A percentile compares a stretch with the other conserved stretches of the same genome.
These are phyloP conservation scores for Phyllotis vaccarum DNA, from an alignment of 2,797 vertebrate genomes.

Conservation along the genomic window DNA sequence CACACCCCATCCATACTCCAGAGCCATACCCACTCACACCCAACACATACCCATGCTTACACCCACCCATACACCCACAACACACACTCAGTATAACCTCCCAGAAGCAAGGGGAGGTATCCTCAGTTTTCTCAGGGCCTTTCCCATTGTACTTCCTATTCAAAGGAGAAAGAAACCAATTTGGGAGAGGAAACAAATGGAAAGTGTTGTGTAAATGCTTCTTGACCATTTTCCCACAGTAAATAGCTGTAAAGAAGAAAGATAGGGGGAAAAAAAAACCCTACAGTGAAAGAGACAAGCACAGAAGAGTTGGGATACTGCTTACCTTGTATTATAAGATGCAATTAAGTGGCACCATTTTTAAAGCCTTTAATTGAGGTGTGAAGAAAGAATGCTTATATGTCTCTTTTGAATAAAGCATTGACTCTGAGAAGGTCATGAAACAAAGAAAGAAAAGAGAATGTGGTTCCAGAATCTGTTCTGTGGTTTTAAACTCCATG, in stretches of 20 bases:
- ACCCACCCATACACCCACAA: neutral
- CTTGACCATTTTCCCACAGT: neutral
- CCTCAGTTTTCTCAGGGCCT: neutral
- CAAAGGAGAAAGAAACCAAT: neutral
- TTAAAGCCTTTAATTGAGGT: conserved; percentile 2
- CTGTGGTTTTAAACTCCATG: neutral
- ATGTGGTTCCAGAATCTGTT: neutral
- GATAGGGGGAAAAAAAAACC: too few species aligned
- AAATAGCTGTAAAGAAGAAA: neutral
- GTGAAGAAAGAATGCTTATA: neutral
- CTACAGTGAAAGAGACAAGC: too few species aligned
- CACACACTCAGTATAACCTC: neutral
- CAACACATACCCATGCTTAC: neutral
- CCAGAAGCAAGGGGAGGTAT: neutral
- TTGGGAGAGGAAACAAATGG: neutral
- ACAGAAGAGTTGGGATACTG: neutral
- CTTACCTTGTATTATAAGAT: neutral
- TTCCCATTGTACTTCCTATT: neutral
- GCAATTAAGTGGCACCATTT: neutral
- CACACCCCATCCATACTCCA: too few species aligned
- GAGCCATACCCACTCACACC: too few species aligned
- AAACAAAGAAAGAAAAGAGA: conserved; percentile 24
- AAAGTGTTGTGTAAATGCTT: neutral
- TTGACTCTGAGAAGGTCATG: neutral
- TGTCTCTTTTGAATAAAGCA: neutral